Conservation (phyloP, 2,113 vertebrate genomes). For the Chiloscyllium plagiosum region DNA sequence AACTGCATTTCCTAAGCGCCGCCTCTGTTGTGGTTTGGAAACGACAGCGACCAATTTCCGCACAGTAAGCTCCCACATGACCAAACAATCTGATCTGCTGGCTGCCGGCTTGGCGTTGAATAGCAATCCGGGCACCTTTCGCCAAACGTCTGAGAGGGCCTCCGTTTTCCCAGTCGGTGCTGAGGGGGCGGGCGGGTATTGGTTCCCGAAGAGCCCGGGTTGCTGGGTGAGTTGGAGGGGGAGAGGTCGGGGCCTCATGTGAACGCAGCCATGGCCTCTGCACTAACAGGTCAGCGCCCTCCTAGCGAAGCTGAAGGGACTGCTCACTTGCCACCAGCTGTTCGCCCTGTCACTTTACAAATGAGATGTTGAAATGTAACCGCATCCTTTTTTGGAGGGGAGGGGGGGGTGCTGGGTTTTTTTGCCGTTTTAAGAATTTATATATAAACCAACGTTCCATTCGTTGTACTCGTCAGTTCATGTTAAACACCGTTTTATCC, state of each 20-base stretch:
- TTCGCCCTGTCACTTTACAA: constrained; percentile 63
- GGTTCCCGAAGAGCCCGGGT: constrained; percentile 35
- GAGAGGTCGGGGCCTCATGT: constrained; percentile 50
- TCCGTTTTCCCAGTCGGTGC: no score
- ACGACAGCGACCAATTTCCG: background rate
- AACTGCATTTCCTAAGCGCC: background rate
- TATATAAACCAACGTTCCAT: constrained; percentile 39
- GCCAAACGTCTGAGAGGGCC: no score
- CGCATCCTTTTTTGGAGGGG: constrained; percentile 53
- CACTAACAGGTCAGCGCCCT: constrained; percentile 59
- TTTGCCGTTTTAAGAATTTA: constrained; percentile 48
- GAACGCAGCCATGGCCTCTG: constrained; percentile 50
- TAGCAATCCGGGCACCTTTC: background rate
- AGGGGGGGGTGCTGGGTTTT: constrained; percentile 42
- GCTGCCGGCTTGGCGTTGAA: background rate
- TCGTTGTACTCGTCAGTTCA: constrained; percentile 51
- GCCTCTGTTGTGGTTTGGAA: background rate
- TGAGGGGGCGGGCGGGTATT: background rate
- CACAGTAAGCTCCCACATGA: background rate
- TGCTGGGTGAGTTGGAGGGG: constrained; percentile 38
- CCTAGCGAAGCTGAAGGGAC: constrained; percentile 43
- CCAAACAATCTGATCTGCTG: background rate
- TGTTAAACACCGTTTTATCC: constrained; percentile 44
- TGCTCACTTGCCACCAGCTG: constrained; percentile 53
- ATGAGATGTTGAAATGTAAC: constrained; percentile 66